Percentiles rank a stretch among this genome's conserved stretches.
These are phyloP conservation scores for Sminthurides aquaticus DNA, from an alignment of 2,888 invertebrate genomes.

Conservation along the genomic window DNA sequence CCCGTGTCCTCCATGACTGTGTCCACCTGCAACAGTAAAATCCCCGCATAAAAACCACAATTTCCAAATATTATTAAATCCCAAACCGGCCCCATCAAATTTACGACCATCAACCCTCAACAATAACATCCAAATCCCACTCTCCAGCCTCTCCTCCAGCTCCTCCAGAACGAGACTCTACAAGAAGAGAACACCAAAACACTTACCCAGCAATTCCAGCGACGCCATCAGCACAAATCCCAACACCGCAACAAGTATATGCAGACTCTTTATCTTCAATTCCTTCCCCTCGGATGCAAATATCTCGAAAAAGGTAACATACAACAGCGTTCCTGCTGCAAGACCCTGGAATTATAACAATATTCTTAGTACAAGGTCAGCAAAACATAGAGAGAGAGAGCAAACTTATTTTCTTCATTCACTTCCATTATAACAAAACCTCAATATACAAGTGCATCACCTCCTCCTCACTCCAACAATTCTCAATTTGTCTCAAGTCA, in stretches of 20 bases:
- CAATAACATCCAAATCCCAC: no score
- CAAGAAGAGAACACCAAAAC: no score
- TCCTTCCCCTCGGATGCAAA: slow-evolving; percentile 47
- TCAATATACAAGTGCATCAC: not conserved
- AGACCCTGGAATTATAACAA: slow-evolving; percentile 51
- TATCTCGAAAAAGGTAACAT: slow-evolving; percentile 53
- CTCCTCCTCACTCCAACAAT: no score
- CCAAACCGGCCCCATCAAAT: no score
- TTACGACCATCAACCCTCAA: no score
- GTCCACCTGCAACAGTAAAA: no score
- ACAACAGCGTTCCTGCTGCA: slow-evolving; percentile 52
- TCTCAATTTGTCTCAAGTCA: no score
- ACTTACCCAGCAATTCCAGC: slow-evolving; percentile 41
- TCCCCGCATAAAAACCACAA: no score
- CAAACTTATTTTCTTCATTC: not conserved
- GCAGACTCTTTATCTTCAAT: slow-evolving; percentile 36
- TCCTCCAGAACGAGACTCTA: no score
- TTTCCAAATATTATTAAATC: not conserved
- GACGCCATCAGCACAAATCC: slow-evolving; percentile 42
- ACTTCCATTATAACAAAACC: not conserved
- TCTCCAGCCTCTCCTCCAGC: no score
- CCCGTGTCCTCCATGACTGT: not conserved
- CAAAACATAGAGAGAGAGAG: no score
- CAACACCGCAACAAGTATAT: slow-evolving; percentile 38
- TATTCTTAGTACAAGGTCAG: no score